Conservation (phyloP, 2,888 invertebrate genomes). For the Philereme vetulata region DNA sequence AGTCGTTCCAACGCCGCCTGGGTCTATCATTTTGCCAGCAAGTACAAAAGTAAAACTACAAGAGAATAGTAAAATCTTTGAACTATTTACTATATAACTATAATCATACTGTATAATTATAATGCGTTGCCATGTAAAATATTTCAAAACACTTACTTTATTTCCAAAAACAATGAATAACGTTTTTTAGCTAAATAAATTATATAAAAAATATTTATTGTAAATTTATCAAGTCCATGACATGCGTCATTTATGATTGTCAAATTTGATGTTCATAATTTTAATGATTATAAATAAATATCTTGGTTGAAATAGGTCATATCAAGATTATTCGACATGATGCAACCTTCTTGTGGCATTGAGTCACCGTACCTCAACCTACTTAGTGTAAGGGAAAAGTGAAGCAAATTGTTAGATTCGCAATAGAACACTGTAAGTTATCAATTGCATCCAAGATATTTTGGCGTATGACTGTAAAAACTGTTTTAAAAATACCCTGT, state of each 20-base stretch:
- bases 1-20: slow-evolving; percentile 64
- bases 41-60: slow-evolving; percentile 41
- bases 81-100: not conserved
- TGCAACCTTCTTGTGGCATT: not conserved
- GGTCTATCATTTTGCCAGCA: slow-evolving; percentile 72
- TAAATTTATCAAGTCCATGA: slow-evolving; percentile 68
- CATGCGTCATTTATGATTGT: slow-evolving; percentile 65
- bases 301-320: slow-evolving; percentile 24
- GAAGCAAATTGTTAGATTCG: too few relatives aligned
- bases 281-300: slow-evolving; percentile 44
- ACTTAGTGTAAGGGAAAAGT: too few relatives aligned
- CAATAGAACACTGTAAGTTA: too few relatives aligned
- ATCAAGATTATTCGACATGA: not conserved
- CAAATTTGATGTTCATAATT: slow-evolving; percentile 64
- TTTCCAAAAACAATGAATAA: slow-evolving; percentile 67
- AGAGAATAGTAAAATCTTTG: slow-evolving; percentile 23
- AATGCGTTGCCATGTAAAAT: not conserved
- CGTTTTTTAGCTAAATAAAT: slow-evolving; percentile 67
- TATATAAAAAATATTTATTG: slow-evolving; percentile 62
- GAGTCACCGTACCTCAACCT: too few relatives aligned
- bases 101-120: slow-evolving; percentile 6
- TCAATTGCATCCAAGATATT: too few relatives aligned
- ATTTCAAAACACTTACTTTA: slow-evolving; percentile 55
- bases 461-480: too few relatives aligned
- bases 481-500: too few relatives aligned